Base-by-base conservation (phyloP, 2,888 invertebrate genomes). In the Rhingia campestris region DNA sequence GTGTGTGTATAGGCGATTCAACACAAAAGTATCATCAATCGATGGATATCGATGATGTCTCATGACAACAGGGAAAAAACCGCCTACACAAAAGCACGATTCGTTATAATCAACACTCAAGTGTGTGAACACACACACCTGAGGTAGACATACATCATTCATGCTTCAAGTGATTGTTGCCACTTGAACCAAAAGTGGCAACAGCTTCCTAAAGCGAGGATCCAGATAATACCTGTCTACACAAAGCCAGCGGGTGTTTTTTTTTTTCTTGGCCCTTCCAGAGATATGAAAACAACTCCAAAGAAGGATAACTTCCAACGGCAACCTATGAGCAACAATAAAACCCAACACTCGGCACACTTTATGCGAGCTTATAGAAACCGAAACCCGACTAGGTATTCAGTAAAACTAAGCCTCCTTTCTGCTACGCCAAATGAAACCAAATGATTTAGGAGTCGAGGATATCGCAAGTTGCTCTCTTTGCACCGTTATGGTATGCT, bases 361-460 rank as follows among this genome's bases (percentile, higher is more conserved):
- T 51, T 59, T 41, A 51, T 33, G 54, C 32, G 22, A 22, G 22
- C 22, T 22, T 30, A 59, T 49, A 59, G 49, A 59, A 14, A 59
- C 59, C 47, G 10, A n/a, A 32, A 12, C 30, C 10, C 47, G 37
- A 4, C 6, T 56, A 49, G 58, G 37, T 61, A 51, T 58, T 77
- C 63, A 66, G 64, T 39, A 35, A 64, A 58, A 53, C 53, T 79
- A 79, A 79, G 79, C 79, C 64, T 58, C 45, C 49, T 30, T 51
- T 47, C 47, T 10, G 59, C 39, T 70, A 45, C 43, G 63, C 64
- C 45, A 61, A 43, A 39, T 53, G 22, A 32, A 53, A 45, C 43
- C 22, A 43, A 64, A 77, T 82, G 82, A 82, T 82, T 82, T 82
- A 77, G 77, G 61, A 56, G 56, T 35, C 56, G 47, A 58, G n/a